A percentile compares a stretch with the other conserved stretches of the same genome.
phyloP scores from a whole-genome alignment of 2,113 vertebrate genomes.

The Puffinus mauretanicus region DNA sequence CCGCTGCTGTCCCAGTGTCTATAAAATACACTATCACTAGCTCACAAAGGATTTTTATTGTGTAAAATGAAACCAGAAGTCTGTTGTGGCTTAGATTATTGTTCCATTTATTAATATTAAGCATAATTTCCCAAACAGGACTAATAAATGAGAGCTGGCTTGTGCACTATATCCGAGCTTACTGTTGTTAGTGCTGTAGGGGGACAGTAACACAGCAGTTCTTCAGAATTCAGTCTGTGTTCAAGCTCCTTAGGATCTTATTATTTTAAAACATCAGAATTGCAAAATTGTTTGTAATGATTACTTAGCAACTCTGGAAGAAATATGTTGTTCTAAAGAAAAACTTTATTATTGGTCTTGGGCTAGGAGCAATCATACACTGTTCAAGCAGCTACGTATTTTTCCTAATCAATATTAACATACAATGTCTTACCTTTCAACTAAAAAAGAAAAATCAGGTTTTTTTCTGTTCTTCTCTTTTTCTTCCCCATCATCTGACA shows the following conservation, averaged over 20 bases:
- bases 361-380: not conserved
- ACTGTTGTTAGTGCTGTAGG: not conserved
- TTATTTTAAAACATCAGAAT: not conserved
- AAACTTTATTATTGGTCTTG: not conserved
- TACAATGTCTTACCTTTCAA: not conserved
- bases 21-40: not conserved
- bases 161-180: not conserved
- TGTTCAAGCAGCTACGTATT: not conserved
- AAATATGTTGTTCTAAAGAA: not conserved
- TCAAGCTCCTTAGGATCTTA: not conserved
- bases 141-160: not conserved
- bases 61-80: constrained; percentile 15
- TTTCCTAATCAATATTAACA: not conserved
- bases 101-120: constrained; percentile 5
- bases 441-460: not conserved
- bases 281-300: not conserved
- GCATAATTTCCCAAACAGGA: not conserved
- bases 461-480: not conserved
- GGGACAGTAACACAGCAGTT: not conserved
- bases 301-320: not conserved
- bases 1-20: not conserved
- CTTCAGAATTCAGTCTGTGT: not conserved
- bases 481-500: not conserved
- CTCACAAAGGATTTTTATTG: not conserved
- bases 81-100: constrained; percentile 8